Evolutionary conservation across 2,797 vertebrate genomes (phyloP), one percentile per base, ranked within the genome.

Genomic region (Eleutherodactylus coqui): DNA sequence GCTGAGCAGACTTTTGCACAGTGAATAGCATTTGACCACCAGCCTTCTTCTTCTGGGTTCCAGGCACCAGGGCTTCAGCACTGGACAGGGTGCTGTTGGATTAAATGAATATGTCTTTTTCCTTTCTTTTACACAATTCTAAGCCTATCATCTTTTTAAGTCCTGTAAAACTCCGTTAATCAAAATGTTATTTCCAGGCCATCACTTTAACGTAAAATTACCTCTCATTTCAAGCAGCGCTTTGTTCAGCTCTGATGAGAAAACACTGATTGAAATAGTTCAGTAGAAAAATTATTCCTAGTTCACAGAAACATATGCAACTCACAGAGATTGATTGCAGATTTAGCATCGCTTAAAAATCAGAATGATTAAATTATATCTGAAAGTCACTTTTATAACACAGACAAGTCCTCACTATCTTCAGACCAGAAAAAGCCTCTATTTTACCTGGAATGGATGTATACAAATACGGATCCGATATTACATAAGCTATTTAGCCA

Each of bases 191-290:
- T 58, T 58, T 58, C 24, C n/a, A 49, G 47, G 47, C 47, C 47
- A 58, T 58, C 24, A n/a, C n/a, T 58, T 21, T 58, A n/a, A 27
- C n/a, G 55, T 58, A 58, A 21, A 58, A 58, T 58, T 58, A 58
- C 55, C 55, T 58, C 55, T 58, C 24, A 58, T 58, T 9, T 58
- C 55, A n/a, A n/a, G 55, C n/a, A 58, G 55, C 8, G 55, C 55
- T 27, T 58, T 27, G 17, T 58, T 27, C 55, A 58, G 55, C 55
- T 58, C 10, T 58, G 8, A 58, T 58, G 55, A 58, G 21, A 58
- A 58, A 58, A 58, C n/a, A 58, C 55, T 58, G 55, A 58, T 58
- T 58, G 55, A 58, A 58, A 58, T 58, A n/a, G 24, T 58, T 58
- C n/a, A n/a, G n/a, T 7, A 58, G 24, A 58, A 58, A n/a, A 58